Evolutionary conservation across 2,113 vertebrate species (phyloP), one percentile per base, ranked within the genome.

Genomic region (Nycticorax nycticorax): DNA sequence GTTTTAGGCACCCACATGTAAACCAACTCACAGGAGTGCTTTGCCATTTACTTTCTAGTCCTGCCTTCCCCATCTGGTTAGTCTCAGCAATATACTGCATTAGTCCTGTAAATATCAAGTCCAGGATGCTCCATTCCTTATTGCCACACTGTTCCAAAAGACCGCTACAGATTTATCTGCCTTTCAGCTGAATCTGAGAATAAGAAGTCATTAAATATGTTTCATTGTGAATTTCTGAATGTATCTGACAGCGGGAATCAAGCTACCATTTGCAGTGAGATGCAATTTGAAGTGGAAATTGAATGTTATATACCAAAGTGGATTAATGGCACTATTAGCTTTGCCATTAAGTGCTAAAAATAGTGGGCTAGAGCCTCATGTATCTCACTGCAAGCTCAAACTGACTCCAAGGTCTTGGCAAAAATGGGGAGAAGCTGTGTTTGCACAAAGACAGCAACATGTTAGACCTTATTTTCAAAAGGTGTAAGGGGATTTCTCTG

Each of bases 261-360:
- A 68, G 77, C 33, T 26, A 5, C 91, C 48, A 53, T 85, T 94
- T 72, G 64, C 85, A 79, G 86, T 5, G 80, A 92, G 91, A 20
- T 72, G 84, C 77, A 60, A 78, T 89, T 50, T 93, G 85, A 82
- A 76, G 87, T 72, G 60, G 86, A 72, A 88, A 91, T 82, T 30
- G 47, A 37, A 82, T 32, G 62, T 41, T 91, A 55, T 53, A 60
- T 37, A 56, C 67, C 66, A 17, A 69, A 96, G 74, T 92, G 96
- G 81, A 92, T 88, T 96, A 96, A 97, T 96, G 92, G 89, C 57
- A 48, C 74, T 68, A 45, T 93, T 92, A 93, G 66, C 60, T 92
- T 79, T 43, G 57, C 87, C 78, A 93, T 96, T 93, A 95, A 82
- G 50, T 24, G 33, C 81, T 93, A 93, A 96, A 97, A 91, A 79